Base-by-base conservation (phyloP, 2,888 invertebrate species). In the Synanthedon andrenaeformis region DNA sequence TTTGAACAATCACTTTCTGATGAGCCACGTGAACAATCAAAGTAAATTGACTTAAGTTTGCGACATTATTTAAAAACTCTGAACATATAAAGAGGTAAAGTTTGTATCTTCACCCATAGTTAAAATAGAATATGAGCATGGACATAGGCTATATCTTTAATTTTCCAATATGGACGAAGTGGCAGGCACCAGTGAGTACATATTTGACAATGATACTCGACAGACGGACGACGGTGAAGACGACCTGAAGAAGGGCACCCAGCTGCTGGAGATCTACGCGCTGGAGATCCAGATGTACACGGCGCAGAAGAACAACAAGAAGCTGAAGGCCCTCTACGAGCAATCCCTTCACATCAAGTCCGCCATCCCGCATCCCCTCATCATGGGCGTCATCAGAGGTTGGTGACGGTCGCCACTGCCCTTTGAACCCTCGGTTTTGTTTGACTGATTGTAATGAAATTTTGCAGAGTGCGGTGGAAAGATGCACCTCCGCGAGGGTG, bases 281-380 rank as follows among this genome's bases (percentile, higher is more conserved):
- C 84, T 99, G 59, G 99, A 99, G 89, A 99, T 99, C 68, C 99
- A 99, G 88, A 99, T 99, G 99, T 98, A 99, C 79, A 99, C 99
- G 0, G 97, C 97, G 56, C 99, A 99, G 89, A 99, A 99, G 77
- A 99, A 99, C 77, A 99, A 99, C 77, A 99, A 99, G 79, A 97
- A 98, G 79, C 81, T 98, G 42, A 97, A 97, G 85, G 94, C 96
- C 1, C 87, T 99, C 12, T 99, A 99, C 72, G 99, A 99, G 80
- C 98, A 99, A 76, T 98, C 98, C 1, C 89, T 99, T 60, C 97
- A 98, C 79, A 99, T 99, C 65, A 99, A 99, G 81, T 98, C 98
- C 48, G 99, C 99, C 52, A 99, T 99, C 75, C 99, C 99, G n/a
- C 99, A 99, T 91, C 99, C 99, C 3, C 89, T 99, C 41, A 99